Evolutionary conservation across 2,888 invertebrate species (phyloP), one percentile per base, ranked within the genome.

Genomic region (Cremastinae sp.): DNA sequence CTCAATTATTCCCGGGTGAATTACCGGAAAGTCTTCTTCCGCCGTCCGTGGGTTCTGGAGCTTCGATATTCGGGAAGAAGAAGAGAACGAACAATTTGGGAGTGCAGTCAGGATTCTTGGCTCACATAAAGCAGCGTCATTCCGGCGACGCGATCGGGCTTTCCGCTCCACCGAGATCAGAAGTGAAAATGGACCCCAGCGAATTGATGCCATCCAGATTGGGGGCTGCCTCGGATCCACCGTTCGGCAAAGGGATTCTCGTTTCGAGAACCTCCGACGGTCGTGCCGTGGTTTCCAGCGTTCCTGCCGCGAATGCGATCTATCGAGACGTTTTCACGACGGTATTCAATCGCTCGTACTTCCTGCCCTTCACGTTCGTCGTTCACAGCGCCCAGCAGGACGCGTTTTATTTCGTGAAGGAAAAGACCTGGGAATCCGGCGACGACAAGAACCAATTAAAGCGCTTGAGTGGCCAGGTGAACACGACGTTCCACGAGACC

Each of bases 331-430:
- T 97, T 1, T 96, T 97, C 88, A 97, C 97, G 1, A 96, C 96
- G 0, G 97, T 97, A 3, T 96, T 97, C 90, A 97, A 97, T 90
- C 93, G 96, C 81, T 96, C 96, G 0, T 95, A 95, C 88, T 92
- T 97, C 84, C 91, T 97, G 83, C 96, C 96, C 41, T 96, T 97
- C 90, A 96, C 96, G 9, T 95, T 96, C 87, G 94, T 96, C 61
- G 95, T 96, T 35, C 96, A 97, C 89, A 96, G 95, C 81, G 95
- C 95, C 14, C 95, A 96, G 86, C 97, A 97, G 88, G 97, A 97
- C 87, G 95, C 96, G 9, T 97, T 97, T 91, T 97, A 96, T 90
- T 97, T 97, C 88, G 96, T 97, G 14, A 97, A 97, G 87, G 96
- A 97, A 86, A 96, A 96, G 80, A 94, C 95, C 0, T 96, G 96